phyloP scores from a whole-genome alignment of 2,113 vertebrate genomes.

The Patagioenas fasciata region DNA sequence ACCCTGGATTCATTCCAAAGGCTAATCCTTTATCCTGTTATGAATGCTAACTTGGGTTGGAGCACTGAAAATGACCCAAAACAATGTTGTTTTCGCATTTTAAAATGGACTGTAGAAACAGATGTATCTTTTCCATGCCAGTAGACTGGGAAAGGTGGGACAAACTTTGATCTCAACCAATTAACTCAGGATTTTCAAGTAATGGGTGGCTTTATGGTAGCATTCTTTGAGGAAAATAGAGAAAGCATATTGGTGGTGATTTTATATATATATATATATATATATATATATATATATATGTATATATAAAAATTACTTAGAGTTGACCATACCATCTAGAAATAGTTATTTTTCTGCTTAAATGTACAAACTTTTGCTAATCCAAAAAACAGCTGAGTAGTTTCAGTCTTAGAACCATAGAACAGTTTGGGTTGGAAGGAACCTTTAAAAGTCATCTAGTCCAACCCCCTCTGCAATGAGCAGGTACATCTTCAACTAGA shows the following conservation, averaged over 20 bases:
- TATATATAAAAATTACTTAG: not conserved
- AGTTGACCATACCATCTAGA: not conserved
- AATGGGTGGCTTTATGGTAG: not conserved
- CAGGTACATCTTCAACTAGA: not conserved
- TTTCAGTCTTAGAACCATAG: not conserved
- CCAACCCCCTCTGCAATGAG: rapidly evolving
- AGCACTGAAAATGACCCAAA: not conserved
- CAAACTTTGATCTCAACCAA: not conserved
- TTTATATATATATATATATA: no score
- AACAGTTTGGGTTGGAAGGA: not conserved
- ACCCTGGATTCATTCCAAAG: not conserved
- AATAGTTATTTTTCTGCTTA: not conserved
- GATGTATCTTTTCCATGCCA: not conserved
- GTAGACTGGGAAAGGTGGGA: not conserved
- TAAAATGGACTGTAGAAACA: not conserved
- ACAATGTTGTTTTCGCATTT: not conserved
- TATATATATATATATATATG: no score
- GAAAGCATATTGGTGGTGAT: not conserved
- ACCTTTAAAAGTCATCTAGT: no score
- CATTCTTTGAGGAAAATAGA: not conserved
- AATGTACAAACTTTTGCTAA: not conserved
- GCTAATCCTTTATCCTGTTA: not conserved
- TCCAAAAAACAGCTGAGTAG: rapidly evolving
- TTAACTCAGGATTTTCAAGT: not conserved
- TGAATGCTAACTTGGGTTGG: not conserved